Evolutionary conservation across 2,888 invertebrate genomes (phyloP).

Genomic region (Ligdia adustata): DNA sequence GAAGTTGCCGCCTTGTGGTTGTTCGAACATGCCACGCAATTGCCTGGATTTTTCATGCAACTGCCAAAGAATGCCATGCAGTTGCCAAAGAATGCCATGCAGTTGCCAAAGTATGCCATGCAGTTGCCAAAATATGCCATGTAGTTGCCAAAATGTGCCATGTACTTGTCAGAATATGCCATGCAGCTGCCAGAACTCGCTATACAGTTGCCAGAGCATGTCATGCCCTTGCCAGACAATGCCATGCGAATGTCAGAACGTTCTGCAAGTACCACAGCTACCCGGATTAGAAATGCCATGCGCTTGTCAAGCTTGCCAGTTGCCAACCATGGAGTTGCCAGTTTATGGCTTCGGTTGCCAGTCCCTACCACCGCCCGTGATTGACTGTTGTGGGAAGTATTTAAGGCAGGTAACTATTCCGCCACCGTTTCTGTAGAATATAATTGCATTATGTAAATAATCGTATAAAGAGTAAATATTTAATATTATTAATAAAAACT

Average conservation of each 20-base stretch:
- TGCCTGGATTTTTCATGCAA: background rate
- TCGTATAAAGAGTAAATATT: too few species aligned
- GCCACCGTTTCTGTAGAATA: constrained; percentile 59
- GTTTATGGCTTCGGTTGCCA: constrained; percentile 28
- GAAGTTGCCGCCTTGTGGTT: background rate
- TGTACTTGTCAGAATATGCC: background rate
- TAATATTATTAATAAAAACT: too few species aligned
- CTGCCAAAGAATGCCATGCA: background rate
- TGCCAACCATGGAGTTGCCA: constrained; percentile 29
- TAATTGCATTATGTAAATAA: too few species aligned
- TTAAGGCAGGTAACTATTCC: constrained; percentile 59
- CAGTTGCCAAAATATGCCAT: background rate
- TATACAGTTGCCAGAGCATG: background rate
- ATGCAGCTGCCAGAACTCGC: background rate
- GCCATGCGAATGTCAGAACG: constrained; percentile 17
- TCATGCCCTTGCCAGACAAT: background rate
- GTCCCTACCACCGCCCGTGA: constrained; percentile 15
- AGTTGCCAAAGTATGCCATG: background rate
- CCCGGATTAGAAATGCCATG: background rate
- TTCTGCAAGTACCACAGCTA: constrained; percentile 3
- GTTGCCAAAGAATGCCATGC: background rate
- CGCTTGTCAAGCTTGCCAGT: constrained; percentile 18
- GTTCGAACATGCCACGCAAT: background rate
- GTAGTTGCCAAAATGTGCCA: background rate
- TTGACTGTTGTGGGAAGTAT: constrained; percentile 44